Percentiles rank a stretch among this genome's conserved stretches.
These are phyloP conservation scores for Wasmannia auropunctata DNA, from an alignment of 1,140 invertebrate species.

Conservation along the genomic window DNA sequence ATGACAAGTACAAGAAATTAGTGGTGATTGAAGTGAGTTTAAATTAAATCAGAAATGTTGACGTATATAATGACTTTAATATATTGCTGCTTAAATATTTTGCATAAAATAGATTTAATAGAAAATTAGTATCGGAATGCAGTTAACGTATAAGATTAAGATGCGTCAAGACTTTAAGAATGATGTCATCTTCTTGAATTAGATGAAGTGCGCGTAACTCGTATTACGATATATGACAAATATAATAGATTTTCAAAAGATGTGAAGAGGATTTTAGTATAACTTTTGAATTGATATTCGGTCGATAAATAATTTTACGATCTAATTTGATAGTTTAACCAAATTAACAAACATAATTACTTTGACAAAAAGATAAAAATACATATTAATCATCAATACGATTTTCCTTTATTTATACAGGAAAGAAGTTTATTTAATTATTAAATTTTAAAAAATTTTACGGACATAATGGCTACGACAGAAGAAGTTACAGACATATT, in stretches of 20 bases:
- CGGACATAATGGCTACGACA: constrained; percentile 1
- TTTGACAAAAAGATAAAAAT: neutral
- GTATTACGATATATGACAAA: neutral
- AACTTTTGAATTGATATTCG: neutral
- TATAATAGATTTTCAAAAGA: neutral
- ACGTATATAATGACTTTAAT: neutral
- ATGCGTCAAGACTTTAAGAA: neutral
- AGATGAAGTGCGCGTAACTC: neutral
- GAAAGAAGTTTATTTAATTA: neutral
- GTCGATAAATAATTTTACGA: neutral
- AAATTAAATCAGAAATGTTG: neutral
- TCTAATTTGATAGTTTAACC: too few species aligned
- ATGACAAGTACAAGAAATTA: too few species aligned
- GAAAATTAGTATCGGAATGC: neutral
- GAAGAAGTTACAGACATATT: neutral
- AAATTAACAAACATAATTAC: neutral
- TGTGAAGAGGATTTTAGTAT: neutral
- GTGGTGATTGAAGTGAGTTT: neutral
- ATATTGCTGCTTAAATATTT: constrained; percentile 1
- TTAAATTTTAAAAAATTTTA: neutral
- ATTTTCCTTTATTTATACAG: constrained; percentile 26
- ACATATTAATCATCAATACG: neutral
- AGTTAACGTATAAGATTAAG: neutral
- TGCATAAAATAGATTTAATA: neutral
- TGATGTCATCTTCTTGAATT: constrained; percentile 12